A percentile compares a stretch with the other conserved stretches of the same genome.
Evolutionary conservation across 1,140 invertebrate species (phyloP).

Genomic region (Batillaria attramentaria): DNA sequence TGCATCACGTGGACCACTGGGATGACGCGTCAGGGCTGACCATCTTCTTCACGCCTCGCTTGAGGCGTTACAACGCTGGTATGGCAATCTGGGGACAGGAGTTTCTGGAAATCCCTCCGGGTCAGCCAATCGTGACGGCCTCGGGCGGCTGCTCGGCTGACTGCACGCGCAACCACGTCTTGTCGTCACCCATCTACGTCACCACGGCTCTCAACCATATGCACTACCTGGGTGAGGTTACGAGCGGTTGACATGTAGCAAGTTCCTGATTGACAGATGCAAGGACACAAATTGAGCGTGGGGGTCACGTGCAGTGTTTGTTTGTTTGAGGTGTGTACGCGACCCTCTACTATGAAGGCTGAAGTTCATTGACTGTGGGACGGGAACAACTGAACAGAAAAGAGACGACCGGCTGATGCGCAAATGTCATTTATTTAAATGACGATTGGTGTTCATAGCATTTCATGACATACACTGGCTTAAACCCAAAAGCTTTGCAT

Average conservation of each 20-base stretch:
- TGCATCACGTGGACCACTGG: constrained; percentile 15
- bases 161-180: constrained; percentile 20
- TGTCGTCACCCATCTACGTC: background rate
- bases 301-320: no score
- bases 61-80: constrained; percentile 39
- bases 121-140: background rate
- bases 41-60: constrained; percentile 43
- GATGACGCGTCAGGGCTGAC: constrained; percentile 44
- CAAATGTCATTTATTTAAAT: no score
- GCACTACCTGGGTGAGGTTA: background rate
- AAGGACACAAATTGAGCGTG: no score
- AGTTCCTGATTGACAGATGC: no score
- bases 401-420: no score
- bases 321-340: no score
- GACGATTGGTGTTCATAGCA: no score
- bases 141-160: constrained; percentile 29
- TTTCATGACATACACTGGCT: no score
- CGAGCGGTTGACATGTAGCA: background rate
- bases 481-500: no score
- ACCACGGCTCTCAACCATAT: background rate
- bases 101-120: constrained; percentile 43
- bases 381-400: no score
- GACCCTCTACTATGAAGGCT: no score
- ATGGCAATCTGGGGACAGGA: constrained; percentile 37
- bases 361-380: no score